Evolutionary conservation across 2,113 vertebrate species (phyloP).

Genomic region (Drymodes brunneopygia): DNA sequence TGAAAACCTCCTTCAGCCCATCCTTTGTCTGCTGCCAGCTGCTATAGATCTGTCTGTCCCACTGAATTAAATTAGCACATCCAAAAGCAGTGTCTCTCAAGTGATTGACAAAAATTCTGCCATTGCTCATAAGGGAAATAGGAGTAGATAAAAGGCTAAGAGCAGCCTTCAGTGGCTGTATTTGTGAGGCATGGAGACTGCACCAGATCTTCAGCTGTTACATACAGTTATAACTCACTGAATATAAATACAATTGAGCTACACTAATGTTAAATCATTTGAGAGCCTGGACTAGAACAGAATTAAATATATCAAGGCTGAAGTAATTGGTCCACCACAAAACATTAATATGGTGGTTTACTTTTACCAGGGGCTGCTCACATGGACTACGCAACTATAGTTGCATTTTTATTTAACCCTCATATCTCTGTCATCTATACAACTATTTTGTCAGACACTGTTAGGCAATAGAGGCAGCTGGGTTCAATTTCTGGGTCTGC

Average conservation of each 20-base stretch:
- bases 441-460: background rate
- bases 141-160: background rate
- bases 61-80: conserved; percentile 4
- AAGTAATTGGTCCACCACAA: background rate
- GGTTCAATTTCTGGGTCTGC: background rate
- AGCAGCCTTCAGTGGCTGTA: background rate
- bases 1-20: conserved; percentile 21
- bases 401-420: background rate
- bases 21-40: conserved; percentile 34
- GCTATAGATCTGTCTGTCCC: conserved; percentile 43
- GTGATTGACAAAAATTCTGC: conserved; percentile 21
- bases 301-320: background rate
- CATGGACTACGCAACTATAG: background rate
- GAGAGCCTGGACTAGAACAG: background rate
- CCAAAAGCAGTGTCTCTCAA: background rate
- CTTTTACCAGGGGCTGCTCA: background rate
- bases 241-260: background rate
- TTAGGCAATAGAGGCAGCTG: background rate
- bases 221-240: background rate
- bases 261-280: background rate
- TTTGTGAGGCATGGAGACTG: background rate
- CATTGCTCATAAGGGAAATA: background rate
- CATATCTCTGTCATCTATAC: background rate
- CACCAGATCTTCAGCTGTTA: background rate
- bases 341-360: background rate